Conservation (phyloP, 2,113 vertebrate genomes). For the Tachycineta bicolor region DNA sequence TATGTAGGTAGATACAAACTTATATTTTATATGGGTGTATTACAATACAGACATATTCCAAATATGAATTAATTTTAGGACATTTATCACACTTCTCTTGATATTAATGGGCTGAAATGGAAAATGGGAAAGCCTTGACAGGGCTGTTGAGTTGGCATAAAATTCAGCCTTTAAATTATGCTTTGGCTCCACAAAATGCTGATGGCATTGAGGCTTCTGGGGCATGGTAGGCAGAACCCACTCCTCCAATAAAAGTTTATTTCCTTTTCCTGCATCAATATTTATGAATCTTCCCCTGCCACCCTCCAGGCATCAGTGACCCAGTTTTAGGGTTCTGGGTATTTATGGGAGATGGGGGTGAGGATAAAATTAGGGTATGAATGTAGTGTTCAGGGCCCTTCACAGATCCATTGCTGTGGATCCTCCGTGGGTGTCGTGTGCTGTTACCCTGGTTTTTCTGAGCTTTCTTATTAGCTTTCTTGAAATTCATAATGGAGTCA, state of each 20-base stretch:
- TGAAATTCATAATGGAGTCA: no score
- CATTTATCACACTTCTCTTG: not conserved
- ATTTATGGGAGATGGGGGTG: not conserved
- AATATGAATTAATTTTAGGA: no score
- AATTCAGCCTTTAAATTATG: not conserved
- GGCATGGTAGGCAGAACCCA: not conserved
- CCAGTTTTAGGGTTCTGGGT: not conserved
- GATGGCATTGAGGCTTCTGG: not conserved
- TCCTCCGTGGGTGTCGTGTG: rapidly evolving
- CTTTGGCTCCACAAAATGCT: not conserved
- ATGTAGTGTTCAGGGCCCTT: not conserved
- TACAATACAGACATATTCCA: no score
- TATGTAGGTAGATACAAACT: no score
- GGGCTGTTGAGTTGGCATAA: not conserved
- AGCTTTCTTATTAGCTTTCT: no score
- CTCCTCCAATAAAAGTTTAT: not conserved
- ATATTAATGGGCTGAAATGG: not conserved
- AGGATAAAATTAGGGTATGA: not conserved
- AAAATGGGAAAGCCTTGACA: not conserved
- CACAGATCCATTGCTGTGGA: not conserved
- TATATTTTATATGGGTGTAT: no score
- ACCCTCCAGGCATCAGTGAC: not conserved
- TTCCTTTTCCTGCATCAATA: not conserved
- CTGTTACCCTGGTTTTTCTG: no score
- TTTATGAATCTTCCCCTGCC: not conserved